These are phyloP conservation scores for Pharmacophagus antenor DNA, from an alignment of 2,888 invertebrate genomes.

Conservation along the genomic window DNA sequence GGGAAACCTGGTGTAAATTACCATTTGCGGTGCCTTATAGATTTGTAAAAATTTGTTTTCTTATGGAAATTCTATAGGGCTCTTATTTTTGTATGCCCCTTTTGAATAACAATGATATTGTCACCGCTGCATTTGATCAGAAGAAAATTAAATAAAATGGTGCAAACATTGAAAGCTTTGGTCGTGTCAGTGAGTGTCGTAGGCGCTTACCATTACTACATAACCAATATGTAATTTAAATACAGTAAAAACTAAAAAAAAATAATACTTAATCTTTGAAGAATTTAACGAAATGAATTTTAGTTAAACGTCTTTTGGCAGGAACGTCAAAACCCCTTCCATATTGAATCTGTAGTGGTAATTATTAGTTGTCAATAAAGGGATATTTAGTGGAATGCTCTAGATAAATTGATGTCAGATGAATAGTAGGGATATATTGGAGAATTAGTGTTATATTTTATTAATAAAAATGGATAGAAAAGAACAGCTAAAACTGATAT, in stretches of 20 bases:
- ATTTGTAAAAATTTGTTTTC: background rate
- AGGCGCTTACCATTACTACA: conserved; percentile 46
- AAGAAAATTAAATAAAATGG: conserved; percentile 37
- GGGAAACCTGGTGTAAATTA: background rate
- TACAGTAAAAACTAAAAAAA: background rate
- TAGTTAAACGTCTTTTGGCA: background rate
- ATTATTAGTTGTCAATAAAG: conserved; percentile 2
- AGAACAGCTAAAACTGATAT: conserved; percentile 56
- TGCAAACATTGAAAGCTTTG: conserved; percentile 43
- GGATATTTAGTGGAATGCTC: conserved; percentile 2
- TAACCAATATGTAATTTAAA: conserved; percentile 35
- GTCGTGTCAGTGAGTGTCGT: conserved; percentile 46
- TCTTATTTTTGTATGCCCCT: conserved; percentile 27
- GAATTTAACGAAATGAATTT: background rate
- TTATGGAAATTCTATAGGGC: conserved; percentile 7
- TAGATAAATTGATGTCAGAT: background rate
- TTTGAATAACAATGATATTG: background rate
- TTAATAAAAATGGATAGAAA: conserved; percentile 54
- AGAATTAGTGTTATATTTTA: conserved; percentile 27
- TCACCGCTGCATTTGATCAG: conserved; percentile 14
- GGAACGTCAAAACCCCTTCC: background rate
- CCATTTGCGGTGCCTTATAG: conserved; percentile 11
- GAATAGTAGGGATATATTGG: conserved; percentile 11
- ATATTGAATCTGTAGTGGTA: background rate
- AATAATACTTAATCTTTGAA: background rate